Conservation (phyloP, 1,140 invertebrate genomes). For the Drosophila sproati region DNA sequence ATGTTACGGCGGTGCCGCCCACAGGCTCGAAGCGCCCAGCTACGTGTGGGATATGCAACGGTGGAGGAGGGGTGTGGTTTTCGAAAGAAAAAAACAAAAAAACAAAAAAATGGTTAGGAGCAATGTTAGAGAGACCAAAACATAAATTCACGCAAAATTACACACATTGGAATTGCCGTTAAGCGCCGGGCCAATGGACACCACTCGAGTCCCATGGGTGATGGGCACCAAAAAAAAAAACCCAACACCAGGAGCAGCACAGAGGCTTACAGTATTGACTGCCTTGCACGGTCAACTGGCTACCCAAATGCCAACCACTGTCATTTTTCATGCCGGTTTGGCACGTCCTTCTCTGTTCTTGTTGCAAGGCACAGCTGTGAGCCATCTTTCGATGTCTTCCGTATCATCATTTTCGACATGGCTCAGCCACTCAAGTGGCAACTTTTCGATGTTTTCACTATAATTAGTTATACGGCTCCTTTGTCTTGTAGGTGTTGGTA, state of each 20-base stretch:
- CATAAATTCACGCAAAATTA: conserved; percentile 78
- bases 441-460: conserved; percentile 37
- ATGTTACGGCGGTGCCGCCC: conserved; percentile 45
- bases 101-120: not conserved
- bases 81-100: no score
- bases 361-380: not conserved
- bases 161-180: conserved; percentile 67
- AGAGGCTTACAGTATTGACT: conserved; percentile 39
- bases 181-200: conserved; percentile 47
- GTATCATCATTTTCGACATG: conserved; percentile 43
- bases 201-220: conserved; percentile 31
- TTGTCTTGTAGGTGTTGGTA: not conserved
- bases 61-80: conserved; percentile 6
- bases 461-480: conserved; percentile 5
- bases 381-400: not conserved
- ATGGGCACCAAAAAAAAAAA: no score
- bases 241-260: not conserved
- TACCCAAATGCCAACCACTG: conserved; percentile 38
- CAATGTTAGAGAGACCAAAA: conserved; percentile 53
- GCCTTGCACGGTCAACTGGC: conserved; percentile 30
- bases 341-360: conserved; percentile 36
- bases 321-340: conserved; percentile 48
- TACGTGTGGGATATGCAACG: conserved; percentile 3
- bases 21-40: conserved; percentile 12
- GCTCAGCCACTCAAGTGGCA: not conserved